Evolutionary conservation across 2,888 invertebrate species (phyloP).

Genomic region (Drosophila rellima): DNA sequence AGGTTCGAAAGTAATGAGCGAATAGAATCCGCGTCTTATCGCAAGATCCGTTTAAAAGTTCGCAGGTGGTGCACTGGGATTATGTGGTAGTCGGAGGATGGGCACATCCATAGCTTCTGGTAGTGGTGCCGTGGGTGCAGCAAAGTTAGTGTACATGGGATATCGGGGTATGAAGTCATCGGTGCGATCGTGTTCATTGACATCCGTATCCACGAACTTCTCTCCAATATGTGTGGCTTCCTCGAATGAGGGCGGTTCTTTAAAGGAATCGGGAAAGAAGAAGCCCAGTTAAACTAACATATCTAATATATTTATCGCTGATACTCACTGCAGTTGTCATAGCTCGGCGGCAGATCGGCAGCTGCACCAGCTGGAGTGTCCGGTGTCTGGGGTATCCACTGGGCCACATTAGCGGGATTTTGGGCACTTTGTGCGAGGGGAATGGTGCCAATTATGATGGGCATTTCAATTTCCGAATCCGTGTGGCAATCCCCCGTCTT

Average conservation of each 20-base stretch:
- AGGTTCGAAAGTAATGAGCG: not conserved
- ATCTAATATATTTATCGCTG: not conserved
- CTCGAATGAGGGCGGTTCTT: constrained; percentile 76
- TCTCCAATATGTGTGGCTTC: constrained; percentile 65
- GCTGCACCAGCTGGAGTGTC: constrained; percentile 51
- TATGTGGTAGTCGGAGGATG: constrained; percentile 24
- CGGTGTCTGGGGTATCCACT: constrained; percentile 71
- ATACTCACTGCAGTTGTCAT: constrained; percentile 68
- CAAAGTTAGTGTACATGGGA: constrained; percentile 79
- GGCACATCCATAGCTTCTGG: constrained; percentile 12
- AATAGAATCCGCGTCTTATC: not conserved
- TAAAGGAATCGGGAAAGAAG: not conserved
- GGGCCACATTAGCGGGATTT: constrained; percentile 46
- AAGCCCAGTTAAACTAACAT: not conserved
- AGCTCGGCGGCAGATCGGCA: constrained; percentile 69
- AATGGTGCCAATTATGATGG: constrained; percentile 74
- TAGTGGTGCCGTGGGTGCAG: constrained; percentile 55
- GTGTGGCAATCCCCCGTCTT: constrained; percentile 40
- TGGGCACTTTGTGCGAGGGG: constrained; percentile 69
- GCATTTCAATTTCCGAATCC: constrained; percentile 36
- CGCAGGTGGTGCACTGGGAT: constrained; percentile 41
- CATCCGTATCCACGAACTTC: constrained; percentile 70
- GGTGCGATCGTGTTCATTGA: constrained; percentile 60
- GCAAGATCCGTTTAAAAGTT: not conserved
- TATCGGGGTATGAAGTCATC: constrained; percentile 76